Conservation (phyloP, 2,113 vertebrate species). For the cattle (Bos taurus) region DNA sequence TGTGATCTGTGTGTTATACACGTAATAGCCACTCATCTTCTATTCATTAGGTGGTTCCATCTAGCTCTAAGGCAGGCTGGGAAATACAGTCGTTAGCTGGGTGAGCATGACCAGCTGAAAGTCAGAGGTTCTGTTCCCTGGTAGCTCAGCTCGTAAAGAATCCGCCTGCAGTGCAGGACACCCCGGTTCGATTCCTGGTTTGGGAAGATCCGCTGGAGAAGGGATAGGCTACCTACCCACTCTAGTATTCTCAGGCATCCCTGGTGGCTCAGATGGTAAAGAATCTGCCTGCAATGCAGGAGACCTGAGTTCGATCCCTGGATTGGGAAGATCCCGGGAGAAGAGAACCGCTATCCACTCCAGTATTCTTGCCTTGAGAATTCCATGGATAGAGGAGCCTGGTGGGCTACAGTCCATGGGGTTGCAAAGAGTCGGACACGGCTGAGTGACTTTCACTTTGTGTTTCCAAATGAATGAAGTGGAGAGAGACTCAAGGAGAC, state of each 20-base stretch:
- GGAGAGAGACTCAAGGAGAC: not conserved
- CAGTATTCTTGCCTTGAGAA: not conserved
- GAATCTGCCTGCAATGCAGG: not conserved
- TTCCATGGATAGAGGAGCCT: not conserved
- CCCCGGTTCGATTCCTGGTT: not conserved
- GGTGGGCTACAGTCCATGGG: not conserved
- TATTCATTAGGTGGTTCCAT: not conserved
- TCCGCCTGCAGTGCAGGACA: not conserved
- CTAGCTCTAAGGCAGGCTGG: not conserved
- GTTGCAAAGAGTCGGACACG: not conserved
- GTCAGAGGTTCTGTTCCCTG: not conserved
- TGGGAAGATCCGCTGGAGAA: accelerated
- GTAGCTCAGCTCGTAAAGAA: not conserved
- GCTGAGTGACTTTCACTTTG: not conserved
- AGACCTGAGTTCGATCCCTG: not conserved
- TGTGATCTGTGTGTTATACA: not conserved
- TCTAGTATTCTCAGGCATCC: not conserved
- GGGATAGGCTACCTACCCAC: not conserved
- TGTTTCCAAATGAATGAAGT: not conserved
- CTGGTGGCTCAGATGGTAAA: not conserved
- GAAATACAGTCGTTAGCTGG: not conserved
- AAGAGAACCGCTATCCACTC: not conserved
- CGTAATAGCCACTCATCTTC: not conserved
- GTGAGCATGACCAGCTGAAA: not conserved
- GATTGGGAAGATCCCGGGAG: not conserved